Percentiles rank a stretch among this genome's conserved stretches.
phyloP scores from a whole-genome alignment of 2,113 vertebrate species.

The Epinephelus fuscoguttatus region DNA sequence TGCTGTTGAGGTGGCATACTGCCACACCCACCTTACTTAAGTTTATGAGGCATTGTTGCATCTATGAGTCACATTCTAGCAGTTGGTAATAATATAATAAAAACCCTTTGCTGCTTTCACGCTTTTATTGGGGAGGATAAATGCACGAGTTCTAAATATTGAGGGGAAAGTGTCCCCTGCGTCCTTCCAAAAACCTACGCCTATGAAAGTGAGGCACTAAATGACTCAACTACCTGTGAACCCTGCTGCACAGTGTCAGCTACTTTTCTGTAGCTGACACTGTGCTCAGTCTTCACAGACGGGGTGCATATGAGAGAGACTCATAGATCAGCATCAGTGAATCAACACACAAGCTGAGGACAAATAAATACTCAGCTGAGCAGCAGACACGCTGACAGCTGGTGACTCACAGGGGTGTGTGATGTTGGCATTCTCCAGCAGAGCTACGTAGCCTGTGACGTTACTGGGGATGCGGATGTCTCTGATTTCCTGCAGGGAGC shows the following conservation, averaged over 20 bases:
- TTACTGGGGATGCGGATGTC: conserved; percentile 98
- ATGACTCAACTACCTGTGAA: conserved; percentile 1
- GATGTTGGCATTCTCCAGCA: conserved; percentile 97
- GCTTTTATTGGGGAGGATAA: no score
- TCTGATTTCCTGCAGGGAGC: conserved; percentile 93
- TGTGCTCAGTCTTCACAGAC: not conserved
- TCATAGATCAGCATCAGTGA: not conserved
- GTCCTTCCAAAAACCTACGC: no score
- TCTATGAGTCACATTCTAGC: no score
- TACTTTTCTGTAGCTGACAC: not conserved
- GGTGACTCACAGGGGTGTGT: conserved; percentile 94
- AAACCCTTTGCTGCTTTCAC: no score
- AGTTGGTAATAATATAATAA: no score
- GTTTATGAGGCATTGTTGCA: no score
- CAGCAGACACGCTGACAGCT: conserved; percentile 4
- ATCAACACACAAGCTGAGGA: not conserved
- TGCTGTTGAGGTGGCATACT: no score
- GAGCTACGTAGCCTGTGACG: conserved; percentile 94
- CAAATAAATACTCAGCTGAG: not conserved
- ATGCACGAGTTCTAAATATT: no score
- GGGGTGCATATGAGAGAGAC: not conserved
- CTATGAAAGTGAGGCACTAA: not conserved
- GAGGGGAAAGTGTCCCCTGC: no score
- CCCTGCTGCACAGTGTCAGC: no score
- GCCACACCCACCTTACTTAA: no score